Conservation (phyloP, 2,113 vertebrate species). For the Rynchops niger region DNA sequence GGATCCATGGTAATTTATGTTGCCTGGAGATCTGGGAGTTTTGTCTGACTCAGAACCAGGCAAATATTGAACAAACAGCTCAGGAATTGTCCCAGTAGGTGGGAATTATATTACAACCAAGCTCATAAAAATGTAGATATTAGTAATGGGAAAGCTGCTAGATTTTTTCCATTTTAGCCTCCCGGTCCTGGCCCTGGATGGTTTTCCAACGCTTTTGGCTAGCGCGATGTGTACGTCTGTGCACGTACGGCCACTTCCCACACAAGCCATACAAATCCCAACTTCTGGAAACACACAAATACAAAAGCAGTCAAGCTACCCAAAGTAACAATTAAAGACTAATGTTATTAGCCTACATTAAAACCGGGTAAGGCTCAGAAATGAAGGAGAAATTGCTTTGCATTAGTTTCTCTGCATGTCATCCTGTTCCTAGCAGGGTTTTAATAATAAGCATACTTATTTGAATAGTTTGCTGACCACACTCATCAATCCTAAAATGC, state of each 20-base stretch:
- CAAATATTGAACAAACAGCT: constrained; percentile 2
- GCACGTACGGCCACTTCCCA: neutral
- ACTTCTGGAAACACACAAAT: neutral
- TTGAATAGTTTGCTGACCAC: constrained; percentile 10
- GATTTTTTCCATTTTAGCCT: neutral
- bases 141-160: neutral
- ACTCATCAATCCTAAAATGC: neutral
- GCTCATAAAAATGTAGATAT: neutral
- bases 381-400: neutral
- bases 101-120: neutral
- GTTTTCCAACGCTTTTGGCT: neutral
- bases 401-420: neutral
- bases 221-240: rapidly evolving
- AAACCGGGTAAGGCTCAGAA: neutral
- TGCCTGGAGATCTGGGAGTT: neutral
- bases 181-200: neutral
- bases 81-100: neutral
- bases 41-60: neutral
- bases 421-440: neutral
- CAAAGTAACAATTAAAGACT: neutral
- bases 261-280: neutral
- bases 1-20: neutral
- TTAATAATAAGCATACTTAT: neutral
- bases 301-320: neutral
- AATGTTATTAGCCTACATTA: neutral